phyloP scores from a whole-genome alignment of 2,113 vertebrate genomes.

The Gorsachius goisagi region DNA sequence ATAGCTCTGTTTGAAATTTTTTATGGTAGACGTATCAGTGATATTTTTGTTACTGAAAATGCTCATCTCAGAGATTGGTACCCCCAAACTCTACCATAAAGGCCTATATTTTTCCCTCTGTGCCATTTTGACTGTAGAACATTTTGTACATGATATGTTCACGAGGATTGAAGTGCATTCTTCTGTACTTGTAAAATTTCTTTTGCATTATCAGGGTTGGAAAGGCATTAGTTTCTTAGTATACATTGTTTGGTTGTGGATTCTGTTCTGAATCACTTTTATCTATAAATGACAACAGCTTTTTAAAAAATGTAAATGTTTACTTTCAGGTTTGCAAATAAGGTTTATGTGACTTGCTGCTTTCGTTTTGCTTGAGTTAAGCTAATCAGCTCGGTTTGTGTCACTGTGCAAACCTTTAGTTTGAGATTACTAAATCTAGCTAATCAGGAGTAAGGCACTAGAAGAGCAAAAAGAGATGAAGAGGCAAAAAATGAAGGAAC shows the following conservation, averaged over 20 bases:
- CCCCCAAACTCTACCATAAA: not conserved
- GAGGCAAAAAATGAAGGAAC: not conserved
- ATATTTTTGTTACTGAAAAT: not conserved
- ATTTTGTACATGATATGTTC: not conserved
- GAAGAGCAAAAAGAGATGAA: not conserved
- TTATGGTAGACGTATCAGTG: not conserved
- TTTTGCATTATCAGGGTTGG: not conserved
- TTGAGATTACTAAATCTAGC: not conserved
- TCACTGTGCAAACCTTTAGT: not conserved
- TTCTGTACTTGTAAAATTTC: slow-evolving; percentile 25
- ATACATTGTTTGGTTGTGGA: not conserved
- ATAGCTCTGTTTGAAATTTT: not conserved
- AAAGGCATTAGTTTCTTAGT: slow-evolving; percentile 4
- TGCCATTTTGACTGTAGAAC: not conserved
- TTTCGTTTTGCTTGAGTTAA: not conserved
- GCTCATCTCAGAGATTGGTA: not conserved
- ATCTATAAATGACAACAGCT: slow-evolving; percentile 33
- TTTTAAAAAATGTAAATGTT: slow-evolving; percentile 45
- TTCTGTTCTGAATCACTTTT: slow-evolving; percentile 34
- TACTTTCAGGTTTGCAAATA: slow-evolving; percentile 10
- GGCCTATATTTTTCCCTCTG: not conserved
- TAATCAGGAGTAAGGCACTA: not conserved
- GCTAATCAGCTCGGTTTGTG: not conserved
- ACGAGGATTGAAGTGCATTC: not conserved
- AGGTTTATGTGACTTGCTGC: not conserved